Conservation (phyloP, 2,797 vertebrate genomes). For the Coilia nasus region DNA sequence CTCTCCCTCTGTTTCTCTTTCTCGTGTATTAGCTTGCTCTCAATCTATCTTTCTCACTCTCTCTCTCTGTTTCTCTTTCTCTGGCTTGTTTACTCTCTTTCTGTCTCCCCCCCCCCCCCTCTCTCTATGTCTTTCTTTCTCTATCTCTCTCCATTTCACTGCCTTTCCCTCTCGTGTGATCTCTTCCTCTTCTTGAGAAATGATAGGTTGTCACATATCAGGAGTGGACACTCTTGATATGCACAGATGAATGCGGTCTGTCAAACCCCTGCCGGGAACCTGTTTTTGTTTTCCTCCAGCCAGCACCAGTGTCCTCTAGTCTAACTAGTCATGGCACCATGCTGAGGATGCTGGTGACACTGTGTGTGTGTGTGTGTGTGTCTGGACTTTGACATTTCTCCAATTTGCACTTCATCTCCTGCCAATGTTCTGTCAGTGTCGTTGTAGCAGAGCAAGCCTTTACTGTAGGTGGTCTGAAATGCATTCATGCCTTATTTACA, state of each 20-base stretch:
- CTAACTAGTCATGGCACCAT: background rate
- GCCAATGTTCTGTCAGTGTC: background rate
- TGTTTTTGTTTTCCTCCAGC: background rate
- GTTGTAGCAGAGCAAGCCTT: background rate
- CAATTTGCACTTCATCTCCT: background rate
- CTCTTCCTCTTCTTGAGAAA: background rate
- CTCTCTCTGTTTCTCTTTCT: no score
- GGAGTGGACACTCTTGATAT: background rate
- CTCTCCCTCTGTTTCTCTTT: background rate
- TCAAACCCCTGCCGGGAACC: background rate
- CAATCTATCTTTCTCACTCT: no score
- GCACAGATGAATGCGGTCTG: background rate
- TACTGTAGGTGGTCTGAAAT: background rate
- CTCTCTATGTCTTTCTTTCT: no score
- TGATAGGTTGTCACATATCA: background rate
- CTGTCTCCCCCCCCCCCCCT: no score
- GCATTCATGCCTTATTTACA: background rate
- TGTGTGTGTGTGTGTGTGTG: background rate
- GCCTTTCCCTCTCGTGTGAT: no score
- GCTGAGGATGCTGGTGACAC: background rate
- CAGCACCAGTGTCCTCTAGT: no score
- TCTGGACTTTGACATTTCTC: background rate
- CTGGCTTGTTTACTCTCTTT: no score
- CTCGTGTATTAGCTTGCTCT: no score
- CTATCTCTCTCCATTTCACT: no score